phyloP scores from a whole-genome alignment of 2,113 vertebrate genomes.

The Sylvilagus bachmani region DNA sequence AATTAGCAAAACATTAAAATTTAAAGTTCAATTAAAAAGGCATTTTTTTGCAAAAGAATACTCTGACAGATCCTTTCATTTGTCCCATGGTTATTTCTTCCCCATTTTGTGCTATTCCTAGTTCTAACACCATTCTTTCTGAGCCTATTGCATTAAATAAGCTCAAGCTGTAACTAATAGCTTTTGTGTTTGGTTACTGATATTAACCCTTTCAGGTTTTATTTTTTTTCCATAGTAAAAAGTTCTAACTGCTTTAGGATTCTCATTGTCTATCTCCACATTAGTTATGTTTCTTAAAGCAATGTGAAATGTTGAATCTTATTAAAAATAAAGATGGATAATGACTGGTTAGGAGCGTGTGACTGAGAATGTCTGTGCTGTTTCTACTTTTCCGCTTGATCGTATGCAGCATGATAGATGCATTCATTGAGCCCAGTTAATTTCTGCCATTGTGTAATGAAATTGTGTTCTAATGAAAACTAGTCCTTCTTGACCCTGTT shows the following conservation, averaged over 20 bases:
- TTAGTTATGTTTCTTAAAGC: background rate
- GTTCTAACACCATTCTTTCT: background rate
- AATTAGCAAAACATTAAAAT: background rate
- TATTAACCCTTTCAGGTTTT: background rate
- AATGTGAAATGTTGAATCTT: background rate
- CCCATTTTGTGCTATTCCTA: background rate
- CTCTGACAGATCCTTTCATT: background rate
- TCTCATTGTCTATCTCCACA: background rate
- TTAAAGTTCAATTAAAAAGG: too few species aligned
- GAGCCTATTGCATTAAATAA: background rate
- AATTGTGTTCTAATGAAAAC: background rate
- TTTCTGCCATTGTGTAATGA: background rate
- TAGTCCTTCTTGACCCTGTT: background rate
- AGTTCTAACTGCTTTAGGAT: background rate
- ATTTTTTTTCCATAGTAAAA: background rate
- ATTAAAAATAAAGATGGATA: background rate
- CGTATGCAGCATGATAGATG: background rate
- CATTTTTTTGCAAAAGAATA: background rate
- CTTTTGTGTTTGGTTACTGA: background rate
- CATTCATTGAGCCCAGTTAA: background rate
- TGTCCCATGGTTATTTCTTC: background rate
- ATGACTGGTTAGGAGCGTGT: background rate
- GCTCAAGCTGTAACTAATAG: background rate
- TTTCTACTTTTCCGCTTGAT: slow-evolving; percentile 3
- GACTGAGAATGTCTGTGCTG: background rate